Percentiles rank a stretch among this genome's conserved stretches.
Conservation (phyloP, 2,888 invertebrate genomes). For the Mellilla xanthometata region DNA sequence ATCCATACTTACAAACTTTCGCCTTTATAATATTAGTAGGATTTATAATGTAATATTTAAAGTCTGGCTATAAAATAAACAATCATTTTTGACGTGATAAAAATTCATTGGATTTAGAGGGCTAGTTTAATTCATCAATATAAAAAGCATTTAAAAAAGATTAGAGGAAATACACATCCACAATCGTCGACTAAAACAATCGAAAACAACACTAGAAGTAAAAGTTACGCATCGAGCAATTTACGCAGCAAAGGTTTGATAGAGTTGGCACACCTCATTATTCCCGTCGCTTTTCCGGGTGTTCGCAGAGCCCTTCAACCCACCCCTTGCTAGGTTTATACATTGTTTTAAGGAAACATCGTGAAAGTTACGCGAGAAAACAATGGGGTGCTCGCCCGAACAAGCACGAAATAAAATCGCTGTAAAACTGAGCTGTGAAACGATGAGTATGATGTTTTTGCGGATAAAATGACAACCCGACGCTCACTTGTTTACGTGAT, state of each 20-base stretch:
- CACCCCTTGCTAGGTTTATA: conserved; percentile 42
- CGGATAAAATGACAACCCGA: conserved; percentile 28
- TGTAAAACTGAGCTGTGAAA: conserved; percentile 40
- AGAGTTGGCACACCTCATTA: conserved; percentile 17
- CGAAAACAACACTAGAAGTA: too few species aligned
- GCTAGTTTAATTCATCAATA: too few species aligned
- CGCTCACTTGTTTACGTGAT: conserved; percentile 15
- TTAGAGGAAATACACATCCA: too few species aligned
- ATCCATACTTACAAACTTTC: too few species aligned
- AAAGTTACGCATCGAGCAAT: too few species aligned
- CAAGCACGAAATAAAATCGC: conserved; percentile 36
- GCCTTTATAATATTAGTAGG: too few species aligned
- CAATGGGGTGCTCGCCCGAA: conserved; percentile 39
- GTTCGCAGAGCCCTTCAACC: conserved; percentile 5
- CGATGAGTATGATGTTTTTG: conserved; percentile 42
- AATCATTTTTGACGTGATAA: too few species aligned
- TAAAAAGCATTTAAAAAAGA: too few species aligned
- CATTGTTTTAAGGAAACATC: conserved; percentile 46
- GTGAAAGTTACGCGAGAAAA: conserved; percentile 46
- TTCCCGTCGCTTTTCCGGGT: conserved; percentile 3
- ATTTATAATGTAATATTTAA: too few species aligned
- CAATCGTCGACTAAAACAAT: too few species aligned
- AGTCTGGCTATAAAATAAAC: too few species aligned
- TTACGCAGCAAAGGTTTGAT: conserved; percentile 8
- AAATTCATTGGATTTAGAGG: too few species aligned